Evolutionary conservation across 92 coral and sea anemone species (phyloP), one percentile per base, ranked within the genome.

Genomic region (Metridium senile): DNA sequence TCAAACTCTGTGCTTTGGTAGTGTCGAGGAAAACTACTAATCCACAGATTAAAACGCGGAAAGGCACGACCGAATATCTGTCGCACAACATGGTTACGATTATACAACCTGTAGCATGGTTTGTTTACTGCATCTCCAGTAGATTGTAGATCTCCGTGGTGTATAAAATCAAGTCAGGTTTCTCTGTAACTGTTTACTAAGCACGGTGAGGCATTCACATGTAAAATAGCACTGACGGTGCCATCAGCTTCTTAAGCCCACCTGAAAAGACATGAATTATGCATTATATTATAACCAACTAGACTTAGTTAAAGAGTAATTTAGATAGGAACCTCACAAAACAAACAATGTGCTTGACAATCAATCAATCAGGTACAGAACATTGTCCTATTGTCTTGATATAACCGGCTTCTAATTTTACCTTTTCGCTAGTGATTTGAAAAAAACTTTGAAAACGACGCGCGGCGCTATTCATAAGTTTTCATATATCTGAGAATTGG

Each of bases 171-270:
- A 10, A 63, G 39, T 20, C n/a, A 30, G 23, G n/a, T 28, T 63
- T 31, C 22, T 63, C 52, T n/a, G 80, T 63, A 20, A 66, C 80
- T 75, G 80, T 62, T 63, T 75, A 75, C 80, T 32, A 63, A 62
- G 45, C 71, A 75, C 67, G 19, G 62, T 32, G 43, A 67, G 34
- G 58, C 22, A 33, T 74, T 22, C 70, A 28, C 63, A 75, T 75
- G 80, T 62, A 75, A 71, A 71, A 70, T 31, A 51, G 70, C 26
- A 17, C 47, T 25, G 27, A 21, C 33, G 18, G 46, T 59, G 27
- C 59, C 61, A 45, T 13, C 52, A 62, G 58, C 54, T 58, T 17
- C 64, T 9, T 28, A 34, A 31, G 26, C 70, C 58, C 69, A 63
- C 69, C 69, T 63, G 31, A 63, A 30, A 63, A 28, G 39, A 63